These are phyloP conservation scores for Hydractinia echinata DNA, from an alignment of 30 jellyfish, hydroid and myxozoan genomes.

Conservation along the genomic window DNA sequence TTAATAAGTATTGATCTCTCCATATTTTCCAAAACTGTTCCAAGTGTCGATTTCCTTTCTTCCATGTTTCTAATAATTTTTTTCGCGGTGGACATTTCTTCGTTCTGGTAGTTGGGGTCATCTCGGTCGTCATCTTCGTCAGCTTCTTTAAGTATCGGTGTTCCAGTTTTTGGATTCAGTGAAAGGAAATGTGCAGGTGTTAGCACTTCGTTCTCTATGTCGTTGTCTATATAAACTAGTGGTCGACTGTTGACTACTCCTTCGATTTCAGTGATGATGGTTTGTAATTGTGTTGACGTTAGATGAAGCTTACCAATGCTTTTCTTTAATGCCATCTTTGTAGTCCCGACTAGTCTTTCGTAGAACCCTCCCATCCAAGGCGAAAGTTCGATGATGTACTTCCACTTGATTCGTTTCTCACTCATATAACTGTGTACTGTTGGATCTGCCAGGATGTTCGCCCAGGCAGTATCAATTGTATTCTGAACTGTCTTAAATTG, in stretches of 20 bases:
- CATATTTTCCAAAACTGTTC: constrained; percentile 2
- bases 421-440: not conserved
- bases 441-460: not conserved
- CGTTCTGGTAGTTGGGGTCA: not conserved
- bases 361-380: constrained; percentile 17
- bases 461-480: constrained; percentile 22
- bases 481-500: constrained; percentile 23
- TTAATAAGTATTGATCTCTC: not conserved
- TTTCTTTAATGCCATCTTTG: constrained; percentile 27
- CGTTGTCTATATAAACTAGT: not conserved
- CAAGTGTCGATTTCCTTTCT: not conserved
- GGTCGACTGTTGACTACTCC: no score
- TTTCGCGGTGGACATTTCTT: not conserved
- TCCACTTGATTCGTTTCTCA: constrained; percentile 31
- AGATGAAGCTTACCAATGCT: not conserved
- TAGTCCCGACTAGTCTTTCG: constrained; percentile 33
- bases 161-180: constrained; percentile 1
- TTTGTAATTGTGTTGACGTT: no score
- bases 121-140: not conserved
- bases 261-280: no score
- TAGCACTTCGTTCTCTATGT: not conserved
- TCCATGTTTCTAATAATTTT: constrained; percentile 1
- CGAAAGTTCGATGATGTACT: constrained; percentile 16
- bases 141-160: not conserved
- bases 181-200: not conserved